Evolutionary conservation across 2,113 vertebrate species (phyloP), one percentile per base, ranked within the genome.

Genomic region (Nicator chloris): DNA sequence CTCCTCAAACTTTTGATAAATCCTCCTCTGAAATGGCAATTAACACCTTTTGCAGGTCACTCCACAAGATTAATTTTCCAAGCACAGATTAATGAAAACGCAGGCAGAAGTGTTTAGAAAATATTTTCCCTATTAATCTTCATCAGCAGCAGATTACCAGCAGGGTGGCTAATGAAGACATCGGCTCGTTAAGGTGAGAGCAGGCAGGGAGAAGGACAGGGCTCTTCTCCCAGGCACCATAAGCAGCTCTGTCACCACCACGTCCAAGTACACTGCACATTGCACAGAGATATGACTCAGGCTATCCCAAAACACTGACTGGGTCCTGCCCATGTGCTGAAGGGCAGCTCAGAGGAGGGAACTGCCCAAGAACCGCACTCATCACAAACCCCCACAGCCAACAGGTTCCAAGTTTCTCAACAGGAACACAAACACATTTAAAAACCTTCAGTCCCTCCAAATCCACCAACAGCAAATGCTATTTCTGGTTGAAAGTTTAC

Each of bases 51-150:
- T 64, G 35, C 88, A 95, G 94, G 96, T 96, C 88, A 15, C 95
- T 96, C 95, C 83, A 40, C 90, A 92, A 97, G 96, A 96, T 96
- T 97, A 97, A 89, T 92, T 96, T 96, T 90, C 92, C 11, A 27
- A 97, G 95, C 93, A 49, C 7, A 96, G 96, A 98, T 96, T 94
- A 97, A 97, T 96, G 97, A 92, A 97, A 95, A 94, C 0, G 69
- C 87, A 37, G n/a, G 37, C 78, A 66, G 88, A 92, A 96, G 91
- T 80, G 94, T 95, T 96, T 95, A 88, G 90, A 96, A 97, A 97
- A 97, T 93, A 96, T 97, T 97, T 97, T 96, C 95, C 78, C 96
- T 97, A 95, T 98, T 97, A 94, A 96, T 98, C 97, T 98, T 56
- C 77, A 97, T 92, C 93, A 83, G 95, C 70, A 78, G 93, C 92